Conservation (phyloP, 30 jellyfish, hydroid and myxozoan genomes). For the Aurelia aurita region DNA sequence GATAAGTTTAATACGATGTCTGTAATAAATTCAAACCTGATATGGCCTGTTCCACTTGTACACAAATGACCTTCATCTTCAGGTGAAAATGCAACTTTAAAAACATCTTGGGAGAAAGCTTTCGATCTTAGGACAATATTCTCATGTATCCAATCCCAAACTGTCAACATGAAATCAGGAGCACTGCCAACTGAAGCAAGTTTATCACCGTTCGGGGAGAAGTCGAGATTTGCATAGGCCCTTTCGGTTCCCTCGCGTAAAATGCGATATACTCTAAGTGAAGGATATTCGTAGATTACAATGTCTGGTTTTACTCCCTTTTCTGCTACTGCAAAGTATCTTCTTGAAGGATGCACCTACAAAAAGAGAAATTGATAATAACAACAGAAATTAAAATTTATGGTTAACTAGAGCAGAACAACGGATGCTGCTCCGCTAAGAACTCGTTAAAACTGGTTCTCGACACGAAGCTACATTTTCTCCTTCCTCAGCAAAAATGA, state of each 20-base stretch:
- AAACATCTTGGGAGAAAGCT: constrained; percentile 96
- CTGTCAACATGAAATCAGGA: constrained; percentile 95
- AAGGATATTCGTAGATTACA: constrained; percentile 85
- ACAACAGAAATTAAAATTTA: no score
- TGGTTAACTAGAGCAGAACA: no score
- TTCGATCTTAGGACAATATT: constrained; percentile 79
- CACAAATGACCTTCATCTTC: constrained; percentile 98
- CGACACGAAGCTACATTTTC: no score
- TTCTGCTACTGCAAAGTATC: constrained; percentile 92
- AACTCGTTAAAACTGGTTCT: no score
- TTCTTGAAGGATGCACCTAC: constrained; percentile 89
- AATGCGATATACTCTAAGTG: constrained; percentile 69
- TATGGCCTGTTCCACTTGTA: constrained; percentile 97
- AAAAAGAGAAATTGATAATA: no score
- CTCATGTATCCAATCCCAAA: constrained; percentile 97
- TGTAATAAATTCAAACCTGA: constrained; percentile 54
- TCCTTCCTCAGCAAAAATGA: no score
- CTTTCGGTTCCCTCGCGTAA: constrained; percentile 86
- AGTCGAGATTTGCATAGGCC: constrained; percentile 87
- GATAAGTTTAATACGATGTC: neutral
- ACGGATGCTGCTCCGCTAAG: no score
- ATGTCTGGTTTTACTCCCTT: constrained; percentile 81
- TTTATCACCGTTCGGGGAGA: constrained; percentile 88
- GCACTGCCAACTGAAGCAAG: constrained; percentile 96
- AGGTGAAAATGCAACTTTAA: constrained; percentile 95